Conservation (phyloP, 2,888 invertebrate species). For the Polymixis lichenea region DNA sequence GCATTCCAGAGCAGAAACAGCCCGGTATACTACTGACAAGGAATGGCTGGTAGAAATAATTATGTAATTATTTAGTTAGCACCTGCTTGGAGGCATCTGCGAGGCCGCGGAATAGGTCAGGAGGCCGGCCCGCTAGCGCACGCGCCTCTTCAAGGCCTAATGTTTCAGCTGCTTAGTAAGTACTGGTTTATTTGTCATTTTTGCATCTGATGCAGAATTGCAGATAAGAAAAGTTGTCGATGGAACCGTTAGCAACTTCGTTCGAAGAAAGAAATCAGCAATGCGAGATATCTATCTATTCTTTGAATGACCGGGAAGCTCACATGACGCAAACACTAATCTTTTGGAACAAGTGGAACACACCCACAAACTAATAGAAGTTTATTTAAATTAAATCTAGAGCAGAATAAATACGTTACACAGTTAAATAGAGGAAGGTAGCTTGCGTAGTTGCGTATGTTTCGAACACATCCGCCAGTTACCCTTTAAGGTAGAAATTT, state of each 20-base stretch:
- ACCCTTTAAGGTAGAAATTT: slow-evolving; percentile 64
- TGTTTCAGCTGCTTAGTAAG: slow-evolving; percentile 77
- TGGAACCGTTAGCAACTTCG: slow-evolving; percentile 1
- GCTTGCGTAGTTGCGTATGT: slow-evolving; percentile 40
- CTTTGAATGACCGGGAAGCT: slow-evolving; percentile 9
- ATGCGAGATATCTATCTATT: slow-evolving; percentile 4
- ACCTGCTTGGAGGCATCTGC: slow-evolving; percentile 74
- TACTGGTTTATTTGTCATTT: slow-evolving; percentile 58
- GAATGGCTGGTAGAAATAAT: slow-evolving; percentile 51
- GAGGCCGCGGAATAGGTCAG: slow-evolving; percentile 88
- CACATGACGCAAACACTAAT: slow-evolving; percentile 14
- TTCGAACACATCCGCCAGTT: slow-evolving; percentile 58
- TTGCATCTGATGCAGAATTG: slow-evolving; percentile 19
- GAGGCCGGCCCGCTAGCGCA: slow-evolving; percentile 84
- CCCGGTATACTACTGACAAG: slow-evolving; percentile 38
- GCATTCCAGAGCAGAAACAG: slow-evolving; percentile 44
- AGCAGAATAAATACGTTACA: slow-evolving; percentile 23
- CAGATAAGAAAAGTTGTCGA: slow-evolving; percentile 1
- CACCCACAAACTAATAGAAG: slow-evolving; percentile 18
- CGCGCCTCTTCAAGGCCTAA: slow-evolving; percentile 79
- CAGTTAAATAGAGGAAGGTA: slow-evolving; percentile 39
- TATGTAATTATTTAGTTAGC: slow-evolving; percentile 63
- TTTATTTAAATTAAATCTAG: slow-evolving; percentile 45
- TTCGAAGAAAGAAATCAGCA: neutral
- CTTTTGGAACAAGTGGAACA: slow-evolving; percentile 17